Evolutionary conservation across 1,140 invertebrate genomes (phyloP).

Genomic region (Anastrepha obliqua): DNA sequence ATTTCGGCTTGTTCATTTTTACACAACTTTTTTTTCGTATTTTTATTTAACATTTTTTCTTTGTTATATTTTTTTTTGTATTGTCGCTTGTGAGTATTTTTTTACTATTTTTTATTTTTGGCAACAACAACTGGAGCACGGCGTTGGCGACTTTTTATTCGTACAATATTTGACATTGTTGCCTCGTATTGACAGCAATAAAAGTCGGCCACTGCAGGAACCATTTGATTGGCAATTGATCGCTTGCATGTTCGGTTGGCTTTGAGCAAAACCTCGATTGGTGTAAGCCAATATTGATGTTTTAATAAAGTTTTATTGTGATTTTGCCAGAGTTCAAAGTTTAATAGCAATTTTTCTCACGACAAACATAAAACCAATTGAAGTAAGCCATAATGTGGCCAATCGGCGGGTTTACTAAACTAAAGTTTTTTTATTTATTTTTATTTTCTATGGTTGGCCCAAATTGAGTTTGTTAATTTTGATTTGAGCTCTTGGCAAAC

Average conservation of each 20-base stretch:
- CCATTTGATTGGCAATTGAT: conserved; percentile 44
- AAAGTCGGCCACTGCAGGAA: not conserved
- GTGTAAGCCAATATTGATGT: conserved; percentile 12
- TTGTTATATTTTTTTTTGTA: too few relatives aligned
- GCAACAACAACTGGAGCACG: conserved; percentile 15
- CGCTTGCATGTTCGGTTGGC: not conserved
- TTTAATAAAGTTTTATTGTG: conserved; percentile 26
- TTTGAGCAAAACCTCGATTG: not conserved
- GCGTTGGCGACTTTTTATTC: not conserved
- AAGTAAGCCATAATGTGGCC: not conserved
- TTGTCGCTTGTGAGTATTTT: not conserved
- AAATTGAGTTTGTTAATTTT: not conserved
- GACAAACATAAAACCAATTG: not conserved
- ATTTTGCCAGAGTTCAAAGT: conserved; percentile 9
- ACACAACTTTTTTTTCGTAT: not conserved
- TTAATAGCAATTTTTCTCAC: conserved; percentile 31
- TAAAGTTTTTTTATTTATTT: too few relatives aligned
- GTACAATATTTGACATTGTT: not conserved
- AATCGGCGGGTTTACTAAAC: not conserved
- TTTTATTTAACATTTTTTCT: too few relatives aligned
- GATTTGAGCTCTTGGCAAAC: not conserved
- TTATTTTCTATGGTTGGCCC: too few relatives aligned
- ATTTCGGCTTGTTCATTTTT: not conserved
- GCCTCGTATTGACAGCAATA: not conserved
- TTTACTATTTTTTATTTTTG: not conserved